phyloP scores from a whole-genome alignment of 2,888 invertebrate species.

The Cosmia pyralina region DNA sequence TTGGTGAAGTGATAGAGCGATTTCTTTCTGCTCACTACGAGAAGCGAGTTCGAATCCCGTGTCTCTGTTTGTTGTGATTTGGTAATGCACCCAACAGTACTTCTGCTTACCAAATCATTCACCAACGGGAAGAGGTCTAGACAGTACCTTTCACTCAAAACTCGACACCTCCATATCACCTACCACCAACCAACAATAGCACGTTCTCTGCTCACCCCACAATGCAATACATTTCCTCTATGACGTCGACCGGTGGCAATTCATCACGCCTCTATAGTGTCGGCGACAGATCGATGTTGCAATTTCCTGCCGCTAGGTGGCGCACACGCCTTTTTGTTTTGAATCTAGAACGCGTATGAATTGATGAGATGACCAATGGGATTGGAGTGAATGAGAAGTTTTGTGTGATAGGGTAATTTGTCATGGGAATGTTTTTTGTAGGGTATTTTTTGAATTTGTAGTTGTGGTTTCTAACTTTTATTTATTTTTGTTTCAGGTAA shows the following conservation, averaged over 20 bases:
- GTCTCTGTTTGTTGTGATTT: not conserved
- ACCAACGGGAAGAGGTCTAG: not conserved
- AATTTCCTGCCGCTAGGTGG: slow-evolving; percentile 65
- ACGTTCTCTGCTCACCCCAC: slow-evolving; percentile 15
- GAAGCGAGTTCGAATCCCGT: not conserved
- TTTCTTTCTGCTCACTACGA: not conserved
- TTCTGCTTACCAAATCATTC: not conserved
- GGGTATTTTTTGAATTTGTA: not conserved
- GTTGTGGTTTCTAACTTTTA: not conserved
- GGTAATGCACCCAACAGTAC: not conserved
- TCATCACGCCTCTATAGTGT: slow-evolving; percentile 52
- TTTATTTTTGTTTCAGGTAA: slow-evolving; percentile 3
- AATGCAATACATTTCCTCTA: slow-evolving; percentile 43
- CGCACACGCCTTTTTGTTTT: slow-evolving; percentile 55
- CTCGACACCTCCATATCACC: slow-evolving; percentile 1
- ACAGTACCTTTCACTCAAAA: not conserved
- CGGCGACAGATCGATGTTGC: slow-evolving; percentile 65
- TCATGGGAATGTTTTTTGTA: not conserved
- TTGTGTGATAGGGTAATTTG: slow-evolving; percentile 36
- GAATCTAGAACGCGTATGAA: slow-evolving; percentile 55
- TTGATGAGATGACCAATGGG: slow-evolving; percentile 52
- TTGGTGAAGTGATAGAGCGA: no score
- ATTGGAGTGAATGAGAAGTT: slow-evolving; percentile 14
- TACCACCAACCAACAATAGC: slow-evolving; percentile 14
- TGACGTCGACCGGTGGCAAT: slow-evolving; percentile 49